Percentiles rank a stretch among this genome's conserved stretches.
Evolutionary conservation across 2,113 vertebrate genomes (phyloP).

Genomic region (Platysteira castanea): DNA sequence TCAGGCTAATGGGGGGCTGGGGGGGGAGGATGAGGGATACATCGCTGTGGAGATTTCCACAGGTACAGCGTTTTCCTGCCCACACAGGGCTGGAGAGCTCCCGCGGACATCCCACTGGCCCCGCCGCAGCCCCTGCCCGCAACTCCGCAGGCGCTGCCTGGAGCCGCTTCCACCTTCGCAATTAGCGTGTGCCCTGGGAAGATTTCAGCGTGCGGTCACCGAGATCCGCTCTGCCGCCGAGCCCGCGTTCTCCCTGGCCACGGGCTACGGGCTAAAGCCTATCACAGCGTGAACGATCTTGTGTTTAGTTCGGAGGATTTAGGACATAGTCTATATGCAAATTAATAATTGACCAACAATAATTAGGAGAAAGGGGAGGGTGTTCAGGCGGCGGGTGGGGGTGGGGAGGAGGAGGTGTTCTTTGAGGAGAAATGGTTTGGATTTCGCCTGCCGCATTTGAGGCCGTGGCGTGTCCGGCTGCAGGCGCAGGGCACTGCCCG

Average conservation of each 20-base stretch:
- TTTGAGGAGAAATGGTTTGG: background rate
- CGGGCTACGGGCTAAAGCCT: slow-evolving; percentile 36
- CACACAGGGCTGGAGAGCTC: background rate
- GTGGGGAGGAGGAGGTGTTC: background rate
- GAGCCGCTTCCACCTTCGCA: background rate
- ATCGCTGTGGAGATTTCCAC: background rate
- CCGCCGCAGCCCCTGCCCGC: background rate
- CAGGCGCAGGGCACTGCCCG: background rate
- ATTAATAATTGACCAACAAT: slow-evolving; percentile 56
- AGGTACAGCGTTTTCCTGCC: background rate
- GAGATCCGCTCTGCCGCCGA: background rate
- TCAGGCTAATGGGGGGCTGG: background rate
- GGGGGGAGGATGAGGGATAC: background rate
- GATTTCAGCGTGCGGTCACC: background rate
- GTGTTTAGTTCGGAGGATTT: background rate
- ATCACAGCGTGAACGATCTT: slow-evolving; percentile 38
- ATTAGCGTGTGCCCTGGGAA: background rate
- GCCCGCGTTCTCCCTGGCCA: background rate
- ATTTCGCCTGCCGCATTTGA: background rate
- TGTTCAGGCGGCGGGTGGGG: background rate
- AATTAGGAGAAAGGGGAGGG: slow-evolving; percentile 22
- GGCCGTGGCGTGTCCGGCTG: background rate
- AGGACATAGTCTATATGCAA: slow-evolving; percentile 38
- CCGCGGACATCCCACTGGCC: background rate
- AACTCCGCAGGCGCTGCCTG: background rate